Base-by-base conservation (phyloP, 2,113 vertebrate genomes). In the Bufo gargarizans region DNA sequence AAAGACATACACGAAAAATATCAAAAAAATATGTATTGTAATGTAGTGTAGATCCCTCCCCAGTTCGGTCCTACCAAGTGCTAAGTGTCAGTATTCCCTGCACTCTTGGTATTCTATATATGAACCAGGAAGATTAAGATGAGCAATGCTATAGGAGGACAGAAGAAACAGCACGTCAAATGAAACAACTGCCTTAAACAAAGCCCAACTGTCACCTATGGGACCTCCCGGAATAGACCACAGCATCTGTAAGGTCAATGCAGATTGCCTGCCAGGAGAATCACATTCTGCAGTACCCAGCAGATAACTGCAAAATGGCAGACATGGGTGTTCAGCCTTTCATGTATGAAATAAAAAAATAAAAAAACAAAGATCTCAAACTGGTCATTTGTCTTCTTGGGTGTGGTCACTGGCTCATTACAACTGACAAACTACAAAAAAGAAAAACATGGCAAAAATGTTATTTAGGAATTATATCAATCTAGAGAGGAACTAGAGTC, bases 261-360 rank as follows among this genome's bases (percentile, higher is more conserved):
- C 61, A 6, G 4, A 20, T 6, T n/a, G 67, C 11, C 67, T 43
- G 2, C 67, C 65, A 22, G 65, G 2, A 69, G 20, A 45, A 7
- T 76, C 72, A 19, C 11, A 16, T 47, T 2, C 45, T 76, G 47
- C 9, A 77, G 20, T 20, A 50, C 17, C 10, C 47, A 50, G 19
- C 76, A 55, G 43, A 19, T 74, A 8, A 13, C 19, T 22, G 3
- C 16, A 47, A n/a, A 11, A 22, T 49, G 43, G 58, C 79, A 61
- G 16, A 61, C 8, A 47, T 59, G 33, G 56, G 10, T 81, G 33
- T 19, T 61, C 47, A 81, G 61, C 78, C 55, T 43, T 43, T 58
- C 33, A 81, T 81, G 11, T 59, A 45, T 33, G 33, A 63, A 74
- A 82, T 61, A 82, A 82, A 77, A 77, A 53, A 53, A n/a, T 19